Percentiles rank a stretch among this genome's conserved stretches.
Conservation (phyloP, 2,797 vertebrate genomes). For the Chloroceryle inda region DNA sequence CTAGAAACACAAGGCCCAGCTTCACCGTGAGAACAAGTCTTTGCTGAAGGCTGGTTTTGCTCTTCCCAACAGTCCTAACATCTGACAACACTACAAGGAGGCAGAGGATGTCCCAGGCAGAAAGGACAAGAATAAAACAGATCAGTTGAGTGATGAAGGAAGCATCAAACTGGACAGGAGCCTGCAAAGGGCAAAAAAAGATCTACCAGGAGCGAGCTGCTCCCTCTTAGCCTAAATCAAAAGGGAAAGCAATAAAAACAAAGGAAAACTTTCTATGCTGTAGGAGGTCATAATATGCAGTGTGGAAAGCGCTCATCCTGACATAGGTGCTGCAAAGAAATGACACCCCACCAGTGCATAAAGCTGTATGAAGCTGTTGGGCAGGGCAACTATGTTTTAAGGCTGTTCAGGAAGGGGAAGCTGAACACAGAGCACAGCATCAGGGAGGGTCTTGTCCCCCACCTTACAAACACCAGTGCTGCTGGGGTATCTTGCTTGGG, state of each 20-base stretch:
- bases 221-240: not conserved
- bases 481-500: not conserved
- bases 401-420: not conserved
- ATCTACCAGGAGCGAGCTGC: not conserved
- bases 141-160: not conserved
- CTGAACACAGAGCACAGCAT: not conserved
- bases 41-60: not conserved
- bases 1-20: not conserved
- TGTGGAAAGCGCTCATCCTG: not conserved
- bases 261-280: not conserved
- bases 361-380: not conserved
- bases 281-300: accelerated
- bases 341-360: not conserved
- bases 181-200: not conserved
- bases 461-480: not conserved
- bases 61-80: not conserved
- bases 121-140: not conserved
- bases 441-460: not conserved
- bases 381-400: not conserved
- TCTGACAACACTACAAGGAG: not conserved
- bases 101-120: not conserved
- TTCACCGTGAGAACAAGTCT: not conserved
- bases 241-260: not conserved
- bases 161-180: not conserved
- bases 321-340: accelerated